A percentile compares a stretch with the other conserved stretches of the same genome.
Conservation (phyloP, 2,888 invertebrate species). For the Panzeria rudis region DNA sequence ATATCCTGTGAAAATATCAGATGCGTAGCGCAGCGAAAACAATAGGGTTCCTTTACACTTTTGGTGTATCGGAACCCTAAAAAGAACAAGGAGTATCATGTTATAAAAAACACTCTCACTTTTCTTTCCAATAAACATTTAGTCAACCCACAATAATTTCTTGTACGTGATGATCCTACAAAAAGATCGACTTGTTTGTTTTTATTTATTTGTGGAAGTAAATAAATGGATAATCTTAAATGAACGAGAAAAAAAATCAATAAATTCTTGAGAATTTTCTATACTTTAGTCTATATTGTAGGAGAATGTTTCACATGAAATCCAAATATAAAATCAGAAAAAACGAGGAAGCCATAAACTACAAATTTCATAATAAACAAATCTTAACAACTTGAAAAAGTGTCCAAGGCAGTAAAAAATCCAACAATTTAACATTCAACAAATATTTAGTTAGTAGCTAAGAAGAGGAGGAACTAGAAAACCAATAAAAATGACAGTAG, state of each 20-base stretch:
- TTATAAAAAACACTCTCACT: constrained; percentile 68
- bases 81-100: constrained; percentile 14
- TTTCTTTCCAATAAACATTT: constrained; percentile 49
- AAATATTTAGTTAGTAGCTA: constrained; percentile 8
- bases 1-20: too few species aligned
- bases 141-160: constrained; percentile 49
- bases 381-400: constrained; percentile 34
- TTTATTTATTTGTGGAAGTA: constrained; percentile 66
- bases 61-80: too few species aligned
- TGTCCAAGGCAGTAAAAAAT: too few species aligned
- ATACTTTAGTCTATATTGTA: constrained; percentile 28
- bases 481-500: constrained; percentile 74
- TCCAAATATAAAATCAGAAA: constrained; percentile 34
- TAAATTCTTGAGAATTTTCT: constrained; percentile 54
- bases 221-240: constrained; percentile 30
- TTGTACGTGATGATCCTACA: constrained; percentile 54
- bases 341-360: constrained; percentile 70
- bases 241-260: constrained; percentile 21
- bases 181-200: constrained; percentile 37
- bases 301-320: constrained; percentile 59
- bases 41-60: too few species aligned
- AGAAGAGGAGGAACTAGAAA: constrained; percentile 61
- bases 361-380: constrained; percentile 43
- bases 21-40: too few species aligned
- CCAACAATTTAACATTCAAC: too few species aligned